These are phyloP conservation scores for Amia ocellicauda DNA, from an alignment of 2,113 vertebrate species.

Conservation along the genomic window DNA sequence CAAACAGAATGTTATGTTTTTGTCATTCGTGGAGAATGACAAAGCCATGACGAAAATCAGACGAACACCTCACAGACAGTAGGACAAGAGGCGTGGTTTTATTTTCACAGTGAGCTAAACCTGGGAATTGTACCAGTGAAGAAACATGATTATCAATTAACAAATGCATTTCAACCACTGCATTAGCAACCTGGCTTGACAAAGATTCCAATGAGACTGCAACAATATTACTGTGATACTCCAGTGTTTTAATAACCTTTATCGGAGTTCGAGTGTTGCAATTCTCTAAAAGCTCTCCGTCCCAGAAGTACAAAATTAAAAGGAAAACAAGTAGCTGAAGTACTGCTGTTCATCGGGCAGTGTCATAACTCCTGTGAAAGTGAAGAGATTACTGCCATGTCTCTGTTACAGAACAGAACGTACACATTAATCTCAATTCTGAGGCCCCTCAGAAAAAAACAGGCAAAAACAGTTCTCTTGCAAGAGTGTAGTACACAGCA, in stretches of 20 bases:
- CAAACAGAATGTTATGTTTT: neutral
- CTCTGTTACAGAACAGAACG: conserved; percentile 44
- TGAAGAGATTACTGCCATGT: conserved; percentile 58
- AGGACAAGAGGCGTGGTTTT: too few species aligned
- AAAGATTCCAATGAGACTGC: conserved; percentile 54
- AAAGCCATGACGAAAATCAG: too few species aligned
- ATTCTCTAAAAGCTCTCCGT: conserved; percentile 62
- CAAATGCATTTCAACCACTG: conserved; percentile 54
- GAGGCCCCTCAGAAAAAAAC: conserved; percentile 50
- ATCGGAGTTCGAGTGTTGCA: conserved; percentile 67
- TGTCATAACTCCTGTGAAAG: conserved; percentile 50
- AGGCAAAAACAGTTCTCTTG: conserved; percentile 23
- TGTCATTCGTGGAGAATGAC: too few species aligned
- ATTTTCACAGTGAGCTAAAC: too few species aligned
- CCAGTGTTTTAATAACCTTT: conserved; percentile 71
- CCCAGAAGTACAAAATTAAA: conserved; percentile 63
- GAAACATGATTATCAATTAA: conserved; percentile 66
- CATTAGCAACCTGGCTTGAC: conserved; percentile 48
- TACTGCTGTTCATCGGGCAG: conserved; percentile 44
- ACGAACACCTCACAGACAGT: too few species aligned
- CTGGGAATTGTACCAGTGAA: too few species aligned
- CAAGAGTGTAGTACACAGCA: neutral
- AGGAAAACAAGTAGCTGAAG: conserved; percentile 65
- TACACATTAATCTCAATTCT: conserved; percentile 56
- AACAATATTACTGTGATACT: conserved; percentile 47